Percentiles rank a stretch among this genome's conserved stretches.
These are phyloP conservation scores for Trematomus loennbergii DNA, from an alignment of 2,113 vertebrate species.

Conservation along the genomic window DNA sequence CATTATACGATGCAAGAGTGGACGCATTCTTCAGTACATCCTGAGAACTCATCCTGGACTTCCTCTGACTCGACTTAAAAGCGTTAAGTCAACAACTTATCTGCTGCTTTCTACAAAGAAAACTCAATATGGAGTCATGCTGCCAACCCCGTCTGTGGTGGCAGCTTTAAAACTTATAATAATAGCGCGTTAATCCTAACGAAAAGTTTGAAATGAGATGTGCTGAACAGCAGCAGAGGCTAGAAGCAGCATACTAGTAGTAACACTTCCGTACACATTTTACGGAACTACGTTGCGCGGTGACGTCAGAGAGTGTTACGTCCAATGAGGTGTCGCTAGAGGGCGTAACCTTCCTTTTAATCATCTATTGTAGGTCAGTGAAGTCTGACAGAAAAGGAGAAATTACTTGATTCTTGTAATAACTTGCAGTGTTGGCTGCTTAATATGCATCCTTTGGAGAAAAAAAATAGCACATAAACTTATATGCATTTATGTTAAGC, in stretches of 20 bases:
- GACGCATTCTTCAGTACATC: slow-evolving; percentile 80
- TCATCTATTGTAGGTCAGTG: not conserved
- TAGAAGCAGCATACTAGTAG: not conserved
- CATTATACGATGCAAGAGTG: slow-evolving; percentile 83
- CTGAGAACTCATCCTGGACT: slow-evolving; percentile 78
- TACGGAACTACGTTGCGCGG: slow-evolving; percentile 7
- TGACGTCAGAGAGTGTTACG: slow-evolving; percentile 39
- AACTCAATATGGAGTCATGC: slow-evolving; percentile 1
- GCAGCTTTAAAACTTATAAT: rapidly evolving
- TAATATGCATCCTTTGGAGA: no score
- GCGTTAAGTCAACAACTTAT: not conserved
- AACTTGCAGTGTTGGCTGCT: no score
- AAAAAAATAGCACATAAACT: no score
- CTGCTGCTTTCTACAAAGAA: not conserved
- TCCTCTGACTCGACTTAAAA: not conserved
- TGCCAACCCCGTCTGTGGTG: not conserved
- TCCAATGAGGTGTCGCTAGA: slow-evolving; percentile 18
- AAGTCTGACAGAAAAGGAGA: no score
- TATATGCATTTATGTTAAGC: no score
- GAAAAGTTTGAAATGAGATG: no score
- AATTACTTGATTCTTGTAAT: no score
- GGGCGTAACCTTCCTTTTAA: slow-evolving; percentile 22
- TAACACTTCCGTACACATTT: slow-evolving; percentile 75
- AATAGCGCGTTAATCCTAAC: not conserved
- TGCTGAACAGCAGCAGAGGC: not conserved